A percentile compares a stretch with the other conserved stretches of the same genome.
These are phyloP conservation scores for Caenorhabditis briggsae DNA, from an alignment of 1,140 invertebrate genomes.

Conservation along the genomic window DNA sequence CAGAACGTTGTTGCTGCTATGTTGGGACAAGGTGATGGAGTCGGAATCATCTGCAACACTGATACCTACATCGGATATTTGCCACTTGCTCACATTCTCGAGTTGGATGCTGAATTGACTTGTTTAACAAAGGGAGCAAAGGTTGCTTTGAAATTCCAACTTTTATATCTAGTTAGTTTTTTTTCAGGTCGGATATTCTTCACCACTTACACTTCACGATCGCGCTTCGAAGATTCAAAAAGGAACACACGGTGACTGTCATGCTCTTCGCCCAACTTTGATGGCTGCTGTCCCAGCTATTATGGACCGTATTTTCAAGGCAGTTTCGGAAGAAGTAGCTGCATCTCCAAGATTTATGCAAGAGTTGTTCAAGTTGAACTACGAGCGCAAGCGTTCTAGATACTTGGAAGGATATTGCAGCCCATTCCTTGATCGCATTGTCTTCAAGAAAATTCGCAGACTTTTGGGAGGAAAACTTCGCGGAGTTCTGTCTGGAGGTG, in stretches of 20 bases:
- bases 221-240: slow-evolving; percentile 62
- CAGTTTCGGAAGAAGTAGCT: slow-evolving; percentile 65
- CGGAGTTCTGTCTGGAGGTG: slow-evolving; percentile 62
- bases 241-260: slow-evolving; percentile 65
- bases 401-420: slow-evolving; percentile 65
- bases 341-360: slow-evolving; percentile 64
- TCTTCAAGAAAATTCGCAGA: slow-evolving; percentile 65
- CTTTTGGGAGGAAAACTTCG: slow-evolving; percentile 62
- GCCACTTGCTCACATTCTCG: slow-evolving; percentile 65
- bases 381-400: slow-evolving; percentile 61
- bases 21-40: slow-evolving; percentile 55
- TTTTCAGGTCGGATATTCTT: slow-evolving; percentile 59
- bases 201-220: slow-evolving; percentile 62
- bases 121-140: slow-evolving; percentile 54
- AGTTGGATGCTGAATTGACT: slow-evolving; percentile 60
- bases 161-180: neutral
- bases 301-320: slow-evolving; percentile 66
- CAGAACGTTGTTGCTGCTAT: slow-evolving; percentile 58
- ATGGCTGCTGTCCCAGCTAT: slow-evolving; percentile 65
- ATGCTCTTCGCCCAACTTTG: slow-evolving; percentile 62
- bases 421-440: slow-evolving; percentile 62
- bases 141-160: neutral
- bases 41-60: slow-evolving; percentile 58
- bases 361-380: slow-evolving; percentile 63
- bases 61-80: slow-evolving; percentile 64